phyloP scores from a whole-genome alignment of 1,140 invertebrate genomes.

The Drosophila equinoxialis region DNA sequence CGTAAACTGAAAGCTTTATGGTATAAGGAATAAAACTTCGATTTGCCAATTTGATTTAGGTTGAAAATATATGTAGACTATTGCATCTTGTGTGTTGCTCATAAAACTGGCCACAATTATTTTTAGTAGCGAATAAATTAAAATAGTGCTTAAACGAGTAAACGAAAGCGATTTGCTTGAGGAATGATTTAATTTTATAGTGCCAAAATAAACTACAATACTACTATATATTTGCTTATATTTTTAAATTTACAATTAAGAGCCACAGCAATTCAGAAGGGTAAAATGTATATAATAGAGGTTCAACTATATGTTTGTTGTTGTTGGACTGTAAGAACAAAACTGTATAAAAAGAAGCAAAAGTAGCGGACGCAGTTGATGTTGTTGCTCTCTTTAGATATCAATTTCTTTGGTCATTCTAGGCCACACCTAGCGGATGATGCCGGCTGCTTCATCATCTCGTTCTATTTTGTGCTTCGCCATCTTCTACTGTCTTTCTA shows the following conservation, averaged over 20 bases:
- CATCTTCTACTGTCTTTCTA: conserved; percentile 33
- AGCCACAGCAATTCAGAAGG: neutral
- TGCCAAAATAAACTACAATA: neutral
- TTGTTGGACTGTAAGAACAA: neutral
- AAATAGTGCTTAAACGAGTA: neutral
- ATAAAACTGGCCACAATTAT: too few relatives aligned
- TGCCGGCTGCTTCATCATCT: conserved; percentile 11
- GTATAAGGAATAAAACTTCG: too few relatives aligned
- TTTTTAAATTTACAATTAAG: neutral
- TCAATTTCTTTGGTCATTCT: conserved; percentile 12
- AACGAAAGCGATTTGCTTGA: neutral
- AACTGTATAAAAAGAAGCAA: neutral
- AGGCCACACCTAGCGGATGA: conserved; percentile 43
- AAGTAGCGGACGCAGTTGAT: neutral
- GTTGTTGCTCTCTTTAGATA: conserved; percentile 2
- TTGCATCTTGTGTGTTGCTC: too few relatives aligned
- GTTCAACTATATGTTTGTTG: neutral
- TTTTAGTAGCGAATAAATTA: neutral
- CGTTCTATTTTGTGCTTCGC: conserved; percentile 8
- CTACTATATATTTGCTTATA: neutral
- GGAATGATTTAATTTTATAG: neutral
- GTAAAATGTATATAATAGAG: neutral
- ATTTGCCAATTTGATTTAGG: too few relatives aligned
- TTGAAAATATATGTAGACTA: too few relatives aligned
- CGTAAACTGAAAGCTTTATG: too few relatives aligned